phyloP scores from a whole-genome alignment of 2,113 vertebrate genomes.

The Paedocypris sp. region DNA sequence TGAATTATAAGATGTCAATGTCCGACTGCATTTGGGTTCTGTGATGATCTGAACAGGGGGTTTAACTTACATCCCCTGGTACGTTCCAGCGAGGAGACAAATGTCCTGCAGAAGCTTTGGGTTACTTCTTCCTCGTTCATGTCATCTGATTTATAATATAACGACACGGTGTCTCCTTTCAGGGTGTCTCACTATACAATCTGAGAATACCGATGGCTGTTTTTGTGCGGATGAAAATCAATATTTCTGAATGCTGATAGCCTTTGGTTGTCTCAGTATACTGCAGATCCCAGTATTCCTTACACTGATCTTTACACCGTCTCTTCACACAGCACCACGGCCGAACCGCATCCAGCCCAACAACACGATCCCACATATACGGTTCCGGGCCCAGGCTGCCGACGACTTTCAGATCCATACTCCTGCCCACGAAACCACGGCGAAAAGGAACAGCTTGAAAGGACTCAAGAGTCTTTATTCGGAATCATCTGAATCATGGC shows the following conservation, averaged over 20 bases:
- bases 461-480: slow-evolving; percentile 42
- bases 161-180: slow-evolving; percentile 6
- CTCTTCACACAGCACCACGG: background rate
- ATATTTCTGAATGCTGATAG: slow-evolving; percentile 1
- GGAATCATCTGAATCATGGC: slow-evolving; percentile 46
- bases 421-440: background rate
- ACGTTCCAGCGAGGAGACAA: background rate
- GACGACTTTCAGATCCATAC: too few relatives aligned
- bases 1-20: background rate
- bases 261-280: background rate
- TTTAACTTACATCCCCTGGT: background rate
- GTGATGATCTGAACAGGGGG: too few relatives aligned
- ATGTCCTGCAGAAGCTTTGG: background rate
- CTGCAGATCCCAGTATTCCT: background rate
- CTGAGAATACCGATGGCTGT: background rate
- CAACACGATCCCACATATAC: too few relatives aligned
- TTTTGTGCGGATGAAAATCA: background rate
- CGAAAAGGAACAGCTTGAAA: background rate
- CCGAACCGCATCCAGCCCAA: background rate
- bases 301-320: slow-evolving; percentile 2
- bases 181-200: background rate
- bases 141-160: slow-evolving; percentile 3
- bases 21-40: too few relatives aligned
- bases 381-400: too few relatives aligned
- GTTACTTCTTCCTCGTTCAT: slow-evolving; percentile 3